Evolutionary conservation across 1,140 invertebrate genomes (phyloP).

Genomic region (Nephotettix cincticeps): DNA sequence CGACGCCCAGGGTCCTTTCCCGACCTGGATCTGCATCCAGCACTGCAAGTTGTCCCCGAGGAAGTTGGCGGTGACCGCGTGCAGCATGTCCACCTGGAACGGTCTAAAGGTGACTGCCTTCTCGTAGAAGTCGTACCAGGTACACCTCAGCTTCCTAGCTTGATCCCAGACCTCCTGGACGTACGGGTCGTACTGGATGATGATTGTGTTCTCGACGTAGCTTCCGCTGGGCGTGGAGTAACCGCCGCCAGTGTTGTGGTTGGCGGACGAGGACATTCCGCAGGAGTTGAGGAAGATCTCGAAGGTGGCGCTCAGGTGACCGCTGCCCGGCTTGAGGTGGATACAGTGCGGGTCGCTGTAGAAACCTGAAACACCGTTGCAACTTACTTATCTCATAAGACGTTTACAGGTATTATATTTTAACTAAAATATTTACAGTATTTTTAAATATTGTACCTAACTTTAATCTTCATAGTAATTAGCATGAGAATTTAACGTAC

Average conservation of each 20-base stretch:
- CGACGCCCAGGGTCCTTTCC: slow-evolving; percentile 93
- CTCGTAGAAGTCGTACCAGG: slow-evolving; percentile 95
- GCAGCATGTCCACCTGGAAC: slow-evolving; percentile 94
- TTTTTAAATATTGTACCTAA: too few species aligned
- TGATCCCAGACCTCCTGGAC: slow-evolving; percentile 97
- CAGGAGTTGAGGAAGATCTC: slow-evolving; percentile 89
- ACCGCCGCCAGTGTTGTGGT: slow-evolving; percentile 79
- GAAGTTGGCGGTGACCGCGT: slow-evolving; percentile 90
- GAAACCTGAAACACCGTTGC: slow-evolving; percentile 34
- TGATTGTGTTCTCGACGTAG: slow-evolving; percentile 93
- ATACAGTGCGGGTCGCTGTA: slow-evolving; percentile 91
- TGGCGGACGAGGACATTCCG: slow-evolving; percentile 87
- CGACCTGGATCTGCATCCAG: slow-evolving; percentile 94
- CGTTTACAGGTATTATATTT: too few species aligned
- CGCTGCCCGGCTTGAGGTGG: slow-evolving; percentile 83
- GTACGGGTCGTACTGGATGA: slow-evolving; percentile 92
- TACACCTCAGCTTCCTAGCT: slow-evolving; percentile 86
- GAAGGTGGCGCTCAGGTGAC: slow-evolving; percentile 82
- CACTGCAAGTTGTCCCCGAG: slow-evolving; percentile 94
- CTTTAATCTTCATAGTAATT: too few species aligned
- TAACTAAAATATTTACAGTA: too few species aligned
- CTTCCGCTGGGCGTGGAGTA: slow-evolving; percentile 84
- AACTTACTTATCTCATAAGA: too few species aligned
- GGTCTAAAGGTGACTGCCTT: slow-evolving; percentile 93
- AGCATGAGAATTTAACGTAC: too few species aligned